Conservation (phyloP, 2,888 invertebrate genomes). For the Mantis religiosa region DNA sequence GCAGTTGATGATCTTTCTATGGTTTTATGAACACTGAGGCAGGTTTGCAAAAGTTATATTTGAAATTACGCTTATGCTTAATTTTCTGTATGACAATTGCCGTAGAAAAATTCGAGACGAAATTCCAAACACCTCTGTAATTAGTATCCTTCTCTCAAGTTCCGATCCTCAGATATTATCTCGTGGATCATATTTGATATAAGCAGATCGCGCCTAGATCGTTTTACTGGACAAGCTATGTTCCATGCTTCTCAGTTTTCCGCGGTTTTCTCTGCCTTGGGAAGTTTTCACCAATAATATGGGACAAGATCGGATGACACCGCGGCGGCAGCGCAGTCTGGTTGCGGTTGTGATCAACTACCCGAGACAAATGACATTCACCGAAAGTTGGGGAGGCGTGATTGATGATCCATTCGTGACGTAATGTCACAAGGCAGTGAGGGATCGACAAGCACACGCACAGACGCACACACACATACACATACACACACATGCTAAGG, state of each 20-base stretch:
- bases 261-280: neutral
- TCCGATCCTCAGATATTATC: neutral
- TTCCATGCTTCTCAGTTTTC: neutral
- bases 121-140: too few species aligned
- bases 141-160: too few species aligned
- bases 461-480: neutral
- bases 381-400: conserved; percentile 13
- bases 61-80: too few species aligned
- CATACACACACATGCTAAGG: neutral
- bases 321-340: neutral
- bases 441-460: neutral
- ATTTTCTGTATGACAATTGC: too few species aligned
- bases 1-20: too few species aligned
- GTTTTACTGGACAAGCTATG: neutral
- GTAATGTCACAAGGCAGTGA: conserved; percentile 13
- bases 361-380: conserved; percentile 26
- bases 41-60: too few species aligned
- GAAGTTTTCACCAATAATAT: neutral
- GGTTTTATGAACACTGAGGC: too few species aligned
- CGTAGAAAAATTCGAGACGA: too few species aligned
- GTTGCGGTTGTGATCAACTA: conserved; percentile 22
- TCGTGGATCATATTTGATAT: neutral
- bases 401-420: conserved; percentile 22
- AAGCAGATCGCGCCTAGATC: neutral
- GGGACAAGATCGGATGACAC: conserved; percentile 4